Evolutionary conservation across 2,797 vertebrate genomes (phyloP), one percentile per base, ranked within the genome.

Genomic region (Chaetophractus vellerosus): DNA sequence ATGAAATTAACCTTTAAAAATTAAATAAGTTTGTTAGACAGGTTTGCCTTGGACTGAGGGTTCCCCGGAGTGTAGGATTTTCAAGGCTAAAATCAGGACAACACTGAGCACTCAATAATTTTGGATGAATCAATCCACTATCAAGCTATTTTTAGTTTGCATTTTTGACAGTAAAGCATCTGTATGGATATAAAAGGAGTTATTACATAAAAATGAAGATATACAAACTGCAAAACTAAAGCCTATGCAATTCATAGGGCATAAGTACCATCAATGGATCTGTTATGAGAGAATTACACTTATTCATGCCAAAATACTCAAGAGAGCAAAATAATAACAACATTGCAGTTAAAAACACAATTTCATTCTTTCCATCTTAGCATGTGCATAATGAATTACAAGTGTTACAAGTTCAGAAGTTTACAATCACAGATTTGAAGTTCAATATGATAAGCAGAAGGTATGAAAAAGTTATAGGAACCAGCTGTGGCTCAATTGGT

Each of bases 381-480:
- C 36, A 6, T 5, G 1, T 16, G 9, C 38, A 18, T 21, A 12
- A 0, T 0, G 1, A 69, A 61, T 86, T 90, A 36, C 5, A 92
- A 66, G 15, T 63, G 28, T 78, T 72, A 38, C 24, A 55, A 23
- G 9, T 69, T 61, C 61, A 45, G 10, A 93, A 31, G 21, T 55
- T 50, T 55, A 41, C 0, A 76, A 52, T 55, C 41, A 75, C 61
- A 28, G 69, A 79, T 21, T 26, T 59, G 28, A 94, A 94, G 59
- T 94, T 66, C 64, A 84, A 26, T 45, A n/a, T 26, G 9, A 79
- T 68, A 80, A 61, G 33, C 26, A 48, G 71, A 76, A 72, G 41
- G 19, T 95, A 72, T 92, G 31, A 85, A 95, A 38, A 96, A 9
- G 21, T 76, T 94, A 94, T 63, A 55, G 75, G n/a, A n/a, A n/a